phyloP scores from a whole-genome alignment of 2,797 vertebrate species.

The Microctenopoma stevenorrisi region DNA sequence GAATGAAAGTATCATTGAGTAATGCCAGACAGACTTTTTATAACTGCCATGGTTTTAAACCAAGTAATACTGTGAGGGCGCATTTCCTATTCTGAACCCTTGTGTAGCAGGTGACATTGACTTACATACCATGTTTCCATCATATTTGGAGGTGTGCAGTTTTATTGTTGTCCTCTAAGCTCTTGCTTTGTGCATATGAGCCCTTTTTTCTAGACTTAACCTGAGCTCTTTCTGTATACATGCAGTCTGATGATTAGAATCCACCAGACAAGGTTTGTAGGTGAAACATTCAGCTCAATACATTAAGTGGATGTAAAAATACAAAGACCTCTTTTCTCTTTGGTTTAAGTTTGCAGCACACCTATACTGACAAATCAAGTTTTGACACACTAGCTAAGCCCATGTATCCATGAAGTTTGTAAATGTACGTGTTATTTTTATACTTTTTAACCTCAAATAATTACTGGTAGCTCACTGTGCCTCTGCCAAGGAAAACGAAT shows the following conservation, averaged over 20 bases:
- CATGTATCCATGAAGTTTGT: constrained; percentile 8
- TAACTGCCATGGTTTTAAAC: neutral
- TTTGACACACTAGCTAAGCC: constrained; percentile 5
- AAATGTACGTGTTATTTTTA: neutral
- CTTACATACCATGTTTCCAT: constrained; percentile 4
- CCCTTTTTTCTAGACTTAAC: constrained; percentile 31
- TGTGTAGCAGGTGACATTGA: neutral
- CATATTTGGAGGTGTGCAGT: constrained; percentile 1
- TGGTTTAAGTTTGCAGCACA: constrained; percentile 1
- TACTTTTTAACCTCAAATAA: constrained; percentile 8
- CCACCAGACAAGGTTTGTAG: neutral
- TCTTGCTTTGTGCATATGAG: constrained; percentile 43
- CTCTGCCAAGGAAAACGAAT: constrained; percentile 46
- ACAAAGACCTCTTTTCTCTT: neutral
- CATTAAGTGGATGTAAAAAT: constrained; percentile 7
- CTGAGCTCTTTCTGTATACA: constrained; percentile 61
- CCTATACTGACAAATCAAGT: neutral
- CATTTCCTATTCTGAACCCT: constrained; percentile 2
- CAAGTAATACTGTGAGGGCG: constrained; percentile 1
- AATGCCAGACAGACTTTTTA: constrained; percentile 5
- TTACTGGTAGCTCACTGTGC: constrained; percentile 63
- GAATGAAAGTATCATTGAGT: constrained; percentile 16
- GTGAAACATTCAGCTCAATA: neutral
- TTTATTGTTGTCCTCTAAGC: neutral
- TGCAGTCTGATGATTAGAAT: constrained; percentile 27